Percentiles rank a stretch among this genome's conserved stretches.
Conservation (phyloP, 2,113 vertebrate genomes). For the Hippocampus abdominalis region DNA sequence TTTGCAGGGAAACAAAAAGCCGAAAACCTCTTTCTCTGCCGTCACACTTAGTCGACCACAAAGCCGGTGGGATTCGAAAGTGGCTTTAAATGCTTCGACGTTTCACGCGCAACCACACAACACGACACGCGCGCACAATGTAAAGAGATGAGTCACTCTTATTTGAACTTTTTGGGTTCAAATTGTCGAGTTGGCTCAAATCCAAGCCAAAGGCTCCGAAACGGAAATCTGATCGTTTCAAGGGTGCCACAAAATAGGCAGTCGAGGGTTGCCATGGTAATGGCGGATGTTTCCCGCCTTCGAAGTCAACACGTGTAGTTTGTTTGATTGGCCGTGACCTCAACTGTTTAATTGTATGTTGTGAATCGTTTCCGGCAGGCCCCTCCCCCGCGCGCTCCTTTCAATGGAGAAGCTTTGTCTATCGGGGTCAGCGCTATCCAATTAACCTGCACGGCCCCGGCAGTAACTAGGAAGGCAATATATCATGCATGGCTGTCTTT, state of each 20-base stretch:
- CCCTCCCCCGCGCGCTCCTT: conserved; percentile 4
- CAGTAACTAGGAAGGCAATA: conserved; percentile 14
- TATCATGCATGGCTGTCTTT: neutral
- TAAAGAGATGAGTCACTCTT: neutral
- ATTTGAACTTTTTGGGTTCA: conserved; percentile 5
- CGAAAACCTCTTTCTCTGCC: conserved; percentile 7
- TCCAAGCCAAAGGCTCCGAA: neutral
- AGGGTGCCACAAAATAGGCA: neutral
- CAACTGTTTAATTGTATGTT: conserved; percentile 24
- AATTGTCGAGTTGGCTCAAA: conserved; percentile 1
- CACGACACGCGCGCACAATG: neutral
- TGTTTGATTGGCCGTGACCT: neutral
- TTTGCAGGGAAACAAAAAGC: conserved; percentile 32
- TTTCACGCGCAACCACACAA: neutral
- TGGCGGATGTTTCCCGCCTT: neutral
- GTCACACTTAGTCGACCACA: neutral
- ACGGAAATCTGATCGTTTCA: too few species aligned
- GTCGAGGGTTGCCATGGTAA: conserved; percentile 1
- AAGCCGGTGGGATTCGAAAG: conserved; percentile 21
- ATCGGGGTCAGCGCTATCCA: conserved; percentile 25
- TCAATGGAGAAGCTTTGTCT: conserved; percentile 24
- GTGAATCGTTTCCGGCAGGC: conserved; percentile 39
- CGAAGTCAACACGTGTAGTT: neutral
- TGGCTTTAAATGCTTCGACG: conserved; percentile 17
- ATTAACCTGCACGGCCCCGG: conserved; percentile 39